Evolutionary conservation across 2,797 vertebrate genomes (phyloP), one percentile per base, ranked within the genome.

Genomic region (Aldrovandia affinis): DNA sequence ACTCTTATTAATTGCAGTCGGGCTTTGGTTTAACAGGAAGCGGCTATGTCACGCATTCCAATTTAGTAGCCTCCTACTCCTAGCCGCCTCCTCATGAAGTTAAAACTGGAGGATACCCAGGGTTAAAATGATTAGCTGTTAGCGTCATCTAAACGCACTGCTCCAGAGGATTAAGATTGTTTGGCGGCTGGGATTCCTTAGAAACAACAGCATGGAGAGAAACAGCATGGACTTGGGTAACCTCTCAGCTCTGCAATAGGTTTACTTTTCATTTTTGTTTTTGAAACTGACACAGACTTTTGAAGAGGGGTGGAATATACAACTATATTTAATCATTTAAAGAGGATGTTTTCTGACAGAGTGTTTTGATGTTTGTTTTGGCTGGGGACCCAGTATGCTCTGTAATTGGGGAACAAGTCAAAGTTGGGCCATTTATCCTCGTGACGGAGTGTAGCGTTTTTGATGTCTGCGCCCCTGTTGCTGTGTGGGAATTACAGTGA

Each of bases 401-500:
- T 77, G 55, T 70, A 83, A 83, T 87, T 89, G 86, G 80, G 82
- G 81, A 70, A 20, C 61, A 65, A 47, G 61, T 55, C 70, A n/a
- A 55, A 73, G 81, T 78, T 55, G 12, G 83, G 65, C 61, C 44
- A 33, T 82, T 25, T 55, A 81, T 87, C 82, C 50, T 44, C 50
- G 52, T 77, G 70, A 84, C 87, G 83, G 81, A 55, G 81, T 65
- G 59, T 88, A 88, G 3, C 1, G 9, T 80, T 0, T 81, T 82
- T 85, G 84, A 86, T 86, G 82, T 80, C 80, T 90, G 84, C 36
- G 83, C 81, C 87, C 28, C 83, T 86, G 86, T 75, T 6, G 57
- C 55, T 28, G 22, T 81, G 82, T 75, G 84, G 85, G 84, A 89
- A 88, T 85, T 89, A 88, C 88, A 89, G 55, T 90, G 92, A 87